A percentile compares a stretch with the other conserved stretches of the same genome.
Evolutionary conservation across 1,140 invertebrate species (phyloP).

Genomic region (Pseudomyrmex flavicornis): DNA sequence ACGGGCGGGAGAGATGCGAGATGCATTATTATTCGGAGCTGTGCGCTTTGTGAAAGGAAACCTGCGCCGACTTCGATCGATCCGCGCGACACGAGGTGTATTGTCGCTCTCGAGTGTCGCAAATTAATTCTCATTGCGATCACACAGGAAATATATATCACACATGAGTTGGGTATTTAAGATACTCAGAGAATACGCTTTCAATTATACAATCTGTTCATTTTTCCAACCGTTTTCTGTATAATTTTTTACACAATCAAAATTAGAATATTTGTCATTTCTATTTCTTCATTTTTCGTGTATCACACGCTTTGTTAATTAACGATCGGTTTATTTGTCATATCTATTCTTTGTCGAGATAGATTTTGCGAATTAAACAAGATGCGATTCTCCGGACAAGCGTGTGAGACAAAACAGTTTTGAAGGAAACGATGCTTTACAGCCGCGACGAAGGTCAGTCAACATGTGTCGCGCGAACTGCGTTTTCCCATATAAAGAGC

Average conservation of each 20-base stretch:
- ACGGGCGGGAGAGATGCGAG: constrained; percentile 25
- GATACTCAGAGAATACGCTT: too few relatives aligned
- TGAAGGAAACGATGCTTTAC: constrained; percentile 24
- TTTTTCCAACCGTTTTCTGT: too few relatives aligned
- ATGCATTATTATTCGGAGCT: constrained; percentile 54
- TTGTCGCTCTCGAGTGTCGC: background rate
- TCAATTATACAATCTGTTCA: too few relatives aligned
- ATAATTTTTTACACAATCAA: too few relatives aligned
- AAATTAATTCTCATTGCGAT: background rate
- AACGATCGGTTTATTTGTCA: too few relatives aligned
- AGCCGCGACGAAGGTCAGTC: constrained; percentile 35
- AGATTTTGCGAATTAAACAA: too few relatives aligned
- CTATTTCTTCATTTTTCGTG: too few relatives aligned
- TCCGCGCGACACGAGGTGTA: background rate
- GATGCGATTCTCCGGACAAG: background rate
- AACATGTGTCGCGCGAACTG: constrained; percentile 25
- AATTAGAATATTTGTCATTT: too few relatives aligned
- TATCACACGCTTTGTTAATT: too few relatives aligned
- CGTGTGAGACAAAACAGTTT: background rate
- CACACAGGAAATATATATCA: background rate
- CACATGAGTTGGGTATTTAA: background rate
- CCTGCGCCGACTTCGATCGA: constrained; percentile 26
- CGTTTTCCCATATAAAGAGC: constrained; percentile 44
- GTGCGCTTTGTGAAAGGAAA: constrained; percentile 46
- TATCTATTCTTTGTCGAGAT: too few relatives aligned